Evolutionary conservation across 2,888 invertebrate species (phyloP), one percentile per base, ranked within the genome.

Genomic region (Keiferia lycopersicella): DNA sequence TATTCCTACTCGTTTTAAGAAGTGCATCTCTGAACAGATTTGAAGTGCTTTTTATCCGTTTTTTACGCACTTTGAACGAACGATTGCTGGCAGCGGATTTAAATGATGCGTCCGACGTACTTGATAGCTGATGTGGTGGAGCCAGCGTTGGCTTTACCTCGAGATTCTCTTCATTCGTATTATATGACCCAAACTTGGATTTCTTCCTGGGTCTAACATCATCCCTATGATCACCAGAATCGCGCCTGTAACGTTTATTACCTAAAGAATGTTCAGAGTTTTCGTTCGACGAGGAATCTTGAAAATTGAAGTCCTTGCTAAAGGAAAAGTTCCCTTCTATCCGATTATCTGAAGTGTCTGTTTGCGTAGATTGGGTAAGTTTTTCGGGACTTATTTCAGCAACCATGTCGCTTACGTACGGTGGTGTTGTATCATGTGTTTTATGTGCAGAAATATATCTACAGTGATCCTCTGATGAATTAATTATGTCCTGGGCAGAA

Each of bases 31-130:
- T 84, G 66, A 86, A 80, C 59, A 91, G 77, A 73, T 77, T 86
- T 0, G 88, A 76, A 26, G 90, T 88, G 1, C 89, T 87, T 75
- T 84, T 87, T 62, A 80, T 66, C 62, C 85, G 77, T 74, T 87
- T 85, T 70, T 88, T 91, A 41, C 83, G 82, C 26, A 86, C 76
- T 80, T 87, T 90, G 53, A 73, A 85, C 1, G 89, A 86, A 66
- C 80, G 79, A 66, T 83, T 88, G 64, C 87, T 91, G 64, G 80
- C 83, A 18, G 86, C 72, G 1, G 91, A 91, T 72, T 90, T 91
- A 69, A 90, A 91, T 1, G 91, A 91, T 38, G 73, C 70, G 22
- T 88, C 88, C 4, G 88, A 88, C 62, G 78, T 78, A 59, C 89
- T 87, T 16, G 84, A 84, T 39, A 85, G 63, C 22, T 74, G 76